A percentile compares a stretch with the other conserved stretches of the same genome.
These are phyloP conservation scores for Lycocerus yunnanus DNA, from an alignment of 2,888 invertebrate genomes.

Conservation along the genomic window DNA sequence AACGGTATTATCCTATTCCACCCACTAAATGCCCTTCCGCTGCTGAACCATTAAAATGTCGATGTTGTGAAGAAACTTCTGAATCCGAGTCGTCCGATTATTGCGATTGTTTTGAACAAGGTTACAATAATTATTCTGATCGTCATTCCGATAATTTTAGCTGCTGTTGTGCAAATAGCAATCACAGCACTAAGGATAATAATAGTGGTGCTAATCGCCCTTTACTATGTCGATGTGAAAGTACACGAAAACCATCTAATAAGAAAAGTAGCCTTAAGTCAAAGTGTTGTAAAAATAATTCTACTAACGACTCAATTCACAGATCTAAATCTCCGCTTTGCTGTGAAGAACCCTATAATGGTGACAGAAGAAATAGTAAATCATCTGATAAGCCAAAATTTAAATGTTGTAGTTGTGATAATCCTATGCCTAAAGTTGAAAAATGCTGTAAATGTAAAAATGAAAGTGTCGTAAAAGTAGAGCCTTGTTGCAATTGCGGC, in stretches of 20 bases:
- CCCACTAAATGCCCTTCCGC: not conserved
- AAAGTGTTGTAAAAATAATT: not conserved
- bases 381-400: not conserved
- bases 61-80: not conserved
- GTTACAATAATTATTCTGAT: not conserved
- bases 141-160: not conserved
- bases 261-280: not conserved
- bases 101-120: slow-evolving; percentile 10
- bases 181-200: not conserved
- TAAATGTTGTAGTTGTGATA: not conserved
- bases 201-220: not conserved
- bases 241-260: not conserved
- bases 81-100: not conserved
- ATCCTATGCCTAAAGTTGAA: not conserved
- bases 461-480: not conserved
- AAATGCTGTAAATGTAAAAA: not conserved
- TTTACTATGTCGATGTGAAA: not conserved
- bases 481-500: not conserved
- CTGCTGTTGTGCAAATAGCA: not conserved
- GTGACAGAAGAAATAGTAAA: not conserved
- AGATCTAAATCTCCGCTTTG: not conserved
- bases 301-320: not conserved
- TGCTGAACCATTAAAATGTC: not conserved
- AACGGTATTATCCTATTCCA: not conserved
- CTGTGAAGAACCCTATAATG: not conserved